Evolutionary conservation across 2,113 vertebrate genomes (phyloP).

Genomic region (Gasterosteus nipponicus): DNA sequence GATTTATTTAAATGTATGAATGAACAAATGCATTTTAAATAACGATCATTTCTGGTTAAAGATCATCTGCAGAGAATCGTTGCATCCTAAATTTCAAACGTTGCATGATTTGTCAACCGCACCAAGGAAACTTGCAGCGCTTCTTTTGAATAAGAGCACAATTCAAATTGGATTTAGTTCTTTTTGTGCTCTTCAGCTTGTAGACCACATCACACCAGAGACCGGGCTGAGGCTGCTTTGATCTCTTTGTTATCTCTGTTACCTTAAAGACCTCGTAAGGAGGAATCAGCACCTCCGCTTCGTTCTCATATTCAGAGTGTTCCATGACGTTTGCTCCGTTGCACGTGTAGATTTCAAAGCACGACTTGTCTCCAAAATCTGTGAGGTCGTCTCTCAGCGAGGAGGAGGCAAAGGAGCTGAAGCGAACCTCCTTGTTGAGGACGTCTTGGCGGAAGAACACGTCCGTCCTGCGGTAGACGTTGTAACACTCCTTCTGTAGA

Average conservation of each 20-base stretch:
- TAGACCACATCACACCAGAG: not conserved
- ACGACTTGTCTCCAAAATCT: not conserved
- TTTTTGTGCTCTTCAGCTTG: not conserved
- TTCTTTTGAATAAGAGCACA: not conserved
- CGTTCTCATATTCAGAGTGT: not conserved
- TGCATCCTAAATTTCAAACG: not conserved
- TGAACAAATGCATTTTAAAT: not conserved
- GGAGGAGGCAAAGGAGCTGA: not conserved
- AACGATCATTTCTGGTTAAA: not conserved
- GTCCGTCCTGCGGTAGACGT: not conserved
- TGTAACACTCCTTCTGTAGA: not conserved
- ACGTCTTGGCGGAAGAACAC: rapidly evolving
- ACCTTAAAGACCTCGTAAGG: conserved; percentile 4
- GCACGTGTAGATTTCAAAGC: not conserved
- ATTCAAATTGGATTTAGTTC: not conserved
- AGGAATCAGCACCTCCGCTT: not conserved
- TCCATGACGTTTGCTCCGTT: not conserved
- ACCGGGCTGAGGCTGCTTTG: rapidly evolving
- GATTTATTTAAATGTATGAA: not conserved
- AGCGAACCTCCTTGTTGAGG: not conserved
- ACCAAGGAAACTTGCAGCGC: no score
- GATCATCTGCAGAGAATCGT: not conserved
- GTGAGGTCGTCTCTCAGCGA: rapidly evolving
- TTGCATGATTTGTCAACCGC: not conserved
- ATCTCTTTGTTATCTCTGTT: not conserved